Evolutionary conservation across 1,140 invertebrate genomes (phyloP).

Genomic region (Macrosteles quadrilineatus): DNA sequence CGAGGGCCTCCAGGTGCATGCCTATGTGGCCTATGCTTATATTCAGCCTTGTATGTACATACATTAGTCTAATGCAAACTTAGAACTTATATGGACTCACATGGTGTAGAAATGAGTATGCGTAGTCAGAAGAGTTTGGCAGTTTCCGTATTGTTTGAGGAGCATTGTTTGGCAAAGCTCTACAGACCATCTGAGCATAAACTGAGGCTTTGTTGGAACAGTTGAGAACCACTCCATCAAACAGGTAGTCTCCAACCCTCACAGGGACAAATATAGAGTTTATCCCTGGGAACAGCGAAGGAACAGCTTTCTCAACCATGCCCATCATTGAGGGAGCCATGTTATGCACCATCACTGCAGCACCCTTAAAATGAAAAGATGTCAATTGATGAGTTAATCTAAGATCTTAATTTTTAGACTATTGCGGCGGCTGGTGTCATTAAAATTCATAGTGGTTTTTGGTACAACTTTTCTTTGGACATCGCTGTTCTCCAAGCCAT

Average conservation of each 20-base stretch:
- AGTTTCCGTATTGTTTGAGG: neutral
- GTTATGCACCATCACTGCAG: neutral
- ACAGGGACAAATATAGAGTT: neutral
- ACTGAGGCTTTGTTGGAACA: neutral
- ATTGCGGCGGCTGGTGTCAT: no score
- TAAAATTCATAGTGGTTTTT: no score
- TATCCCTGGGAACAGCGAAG: neutral
- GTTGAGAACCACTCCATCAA: neutral
- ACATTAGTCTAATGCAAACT: no score
- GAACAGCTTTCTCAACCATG: neutral
- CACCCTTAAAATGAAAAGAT: conserved; percentile 1
- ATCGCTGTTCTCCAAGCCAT: no score
- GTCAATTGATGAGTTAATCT: no score
- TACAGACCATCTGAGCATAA: neutral
- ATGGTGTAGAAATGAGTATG: neutral
- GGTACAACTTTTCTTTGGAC: no score
- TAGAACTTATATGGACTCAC: no score
- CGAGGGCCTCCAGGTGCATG: no score
- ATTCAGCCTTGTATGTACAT: no score
- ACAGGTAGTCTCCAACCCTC: neutral
- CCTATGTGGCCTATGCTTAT: no score
- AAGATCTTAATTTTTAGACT: no score
- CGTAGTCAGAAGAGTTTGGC: neutral
- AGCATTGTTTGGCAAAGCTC: neutral
- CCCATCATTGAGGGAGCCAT: neutral